Base-by-base conservation (phyloP, 2,888 invertebrate genomes). In the Halictus ligatus region DNA sequence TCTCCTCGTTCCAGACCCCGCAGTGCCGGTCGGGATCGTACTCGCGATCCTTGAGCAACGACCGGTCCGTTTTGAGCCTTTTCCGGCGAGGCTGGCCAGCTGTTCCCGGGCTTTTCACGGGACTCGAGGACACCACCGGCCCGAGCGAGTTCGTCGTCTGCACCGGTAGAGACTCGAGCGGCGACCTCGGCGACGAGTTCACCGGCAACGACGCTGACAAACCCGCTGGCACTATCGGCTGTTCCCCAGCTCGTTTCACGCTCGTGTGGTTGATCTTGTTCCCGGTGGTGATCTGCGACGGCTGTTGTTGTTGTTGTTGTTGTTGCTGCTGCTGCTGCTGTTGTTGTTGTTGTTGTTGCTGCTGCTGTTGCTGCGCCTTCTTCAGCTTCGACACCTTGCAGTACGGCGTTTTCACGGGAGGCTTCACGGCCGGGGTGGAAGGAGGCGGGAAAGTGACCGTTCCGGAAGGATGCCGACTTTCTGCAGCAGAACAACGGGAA, bases 1-100 rank as follows among this genome's bases (percentile, higher is more conserved):
- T 97, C 89, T 97, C 97, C 2, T 96, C 96, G 80, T 96, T 97
- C 90, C 96, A 95, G 25, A 98, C 98, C 3, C 98, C 98, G 94
- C 98, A 98, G 94, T 98, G 98, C 90, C 97, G 97, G 94, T 98
- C 97, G 29, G 98, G 97, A 95, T 98, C 97, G 95, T 97, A 98
- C 93, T 98, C 97, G 85, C 97, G 96, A 87, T 96, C 96, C 81
- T 95, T 95, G 87, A 95, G 94, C 43, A 95, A 81, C 2, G 95
- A 94, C 0, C 95, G 93, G 71, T 95, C 95, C 1, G 94, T 91
- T 89, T 95, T 95, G 50, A 94, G 92, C 84, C 94, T 93, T 86
- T 95, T 95, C 67, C 95, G 92, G 69, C 94, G 93, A 43, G 94
- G 93, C 69, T 71, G 71, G 13, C 82, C 88, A 15, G 84, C 88